Conservation (phyloP, 2,113 vertebrate genomes). For the Notothenia rossii region DNA sequence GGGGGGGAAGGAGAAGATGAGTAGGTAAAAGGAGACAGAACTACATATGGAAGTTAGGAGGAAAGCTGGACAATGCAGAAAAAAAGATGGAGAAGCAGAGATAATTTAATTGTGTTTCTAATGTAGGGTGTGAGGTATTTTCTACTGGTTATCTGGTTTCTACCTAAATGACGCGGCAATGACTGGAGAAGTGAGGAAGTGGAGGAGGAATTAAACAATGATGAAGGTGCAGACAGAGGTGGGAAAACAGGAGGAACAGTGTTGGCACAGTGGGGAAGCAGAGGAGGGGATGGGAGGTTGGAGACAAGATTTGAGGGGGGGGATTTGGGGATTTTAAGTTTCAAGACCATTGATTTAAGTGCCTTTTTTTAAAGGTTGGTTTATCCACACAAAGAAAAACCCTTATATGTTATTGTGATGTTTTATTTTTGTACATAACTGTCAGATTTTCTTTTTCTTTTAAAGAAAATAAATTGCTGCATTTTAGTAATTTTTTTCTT, state of each 20-base stretch:
- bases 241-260: constrained; percentile 21
- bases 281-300: background rate
- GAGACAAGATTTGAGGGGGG: too few species aligned
- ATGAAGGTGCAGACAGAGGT: constrained; percentile 28
- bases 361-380: background rate
- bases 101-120: background rate
- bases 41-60: background rate
- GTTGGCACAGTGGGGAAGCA: background rate
- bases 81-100: background rate
- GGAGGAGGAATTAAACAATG: background rate
- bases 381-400: background rate
- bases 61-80: background rate
- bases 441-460: background rate
- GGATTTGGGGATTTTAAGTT: too few species aligned
- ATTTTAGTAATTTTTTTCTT: too few species aligned
- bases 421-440: background rate
- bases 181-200: background rate
- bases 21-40: constrained; percentile 8
- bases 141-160: constrained; percentile 14
- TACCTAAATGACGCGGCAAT: background rate
- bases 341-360: background rate
- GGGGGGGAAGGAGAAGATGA: background rate
- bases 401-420: too few species aligned
- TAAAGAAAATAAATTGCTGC: too few species aligned
- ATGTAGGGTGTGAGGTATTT: background rate